Conservation (phyloP, 2,888 invertebrate genomes). For the Himalopsyche anomala region DNA sequence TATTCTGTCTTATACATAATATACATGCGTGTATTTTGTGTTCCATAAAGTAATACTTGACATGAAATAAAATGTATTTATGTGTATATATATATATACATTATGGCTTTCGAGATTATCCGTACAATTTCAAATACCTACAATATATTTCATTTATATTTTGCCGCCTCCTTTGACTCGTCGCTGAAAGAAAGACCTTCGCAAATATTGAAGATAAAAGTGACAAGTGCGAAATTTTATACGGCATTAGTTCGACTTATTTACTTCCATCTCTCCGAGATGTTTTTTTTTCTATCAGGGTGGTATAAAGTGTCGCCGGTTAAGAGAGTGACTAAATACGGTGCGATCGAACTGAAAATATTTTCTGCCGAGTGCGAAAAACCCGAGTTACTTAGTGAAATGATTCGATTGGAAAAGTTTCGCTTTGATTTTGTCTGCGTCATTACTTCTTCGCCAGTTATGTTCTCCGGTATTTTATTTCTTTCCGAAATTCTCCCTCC, state of each 20-base stretch:
- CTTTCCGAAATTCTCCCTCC: not conserved
- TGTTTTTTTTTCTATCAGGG: constrained; percentile 2
- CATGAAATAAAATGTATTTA: too few relatives aligned
- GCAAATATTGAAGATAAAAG: constrained; percentile 6
- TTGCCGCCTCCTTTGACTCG: not conserved
- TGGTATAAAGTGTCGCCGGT: constrained; percentile 18
- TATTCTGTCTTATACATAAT: too few relatives aligned
- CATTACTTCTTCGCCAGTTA: constrained; percentile 43
- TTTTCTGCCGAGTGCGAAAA: constrained; percentile 19
- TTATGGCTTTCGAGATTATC: not conserved
- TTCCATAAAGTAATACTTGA: too few relatives aligned
- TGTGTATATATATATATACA: not conserved
- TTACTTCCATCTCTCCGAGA: not conserved
- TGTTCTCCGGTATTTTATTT: constrained; percentile 25
- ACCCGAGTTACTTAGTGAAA: constrained; percentile 12
- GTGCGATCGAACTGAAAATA: constrained; percentile 21
- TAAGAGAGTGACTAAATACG: constrained; percentile 16
- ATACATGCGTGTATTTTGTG: too few relatives aligned
- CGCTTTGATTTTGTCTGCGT: constrained; percentile 38
- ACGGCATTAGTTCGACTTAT: constrained; percentile 30
- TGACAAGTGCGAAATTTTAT: constrained; percentile 34
- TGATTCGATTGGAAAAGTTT: constrained; percentile 50
- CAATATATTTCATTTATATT: not conserved
- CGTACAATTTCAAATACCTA: not conserved
- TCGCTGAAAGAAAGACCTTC: not conserved